Evolutionary conservation across 2,113 vertebrate genomes (phyloP).

Genomic region (Seriola dumerili): DNA sequence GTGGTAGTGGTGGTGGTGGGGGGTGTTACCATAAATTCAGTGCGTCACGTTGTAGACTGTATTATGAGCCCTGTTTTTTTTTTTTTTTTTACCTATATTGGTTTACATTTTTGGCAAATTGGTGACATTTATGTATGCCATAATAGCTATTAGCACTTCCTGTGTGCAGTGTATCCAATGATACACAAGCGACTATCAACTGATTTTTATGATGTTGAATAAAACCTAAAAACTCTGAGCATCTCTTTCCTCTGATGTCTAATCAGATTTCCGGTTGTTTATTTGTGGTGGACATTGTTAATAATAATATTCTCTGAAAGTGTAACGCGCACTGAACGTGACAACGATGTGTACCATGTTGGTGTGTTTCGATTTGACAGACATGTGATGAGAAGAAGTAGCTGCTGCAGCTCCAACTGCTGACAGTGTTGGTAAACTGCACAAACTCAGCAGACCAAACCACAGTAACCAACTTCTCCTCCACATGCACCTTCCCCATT

Average conservation of each 20-base stretch:
- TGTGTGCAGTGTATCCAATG: neutral
- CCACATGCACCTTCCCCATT: too few species aligned
- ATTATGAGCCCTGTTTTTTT: neutral
- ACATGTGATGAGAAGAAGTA: neutral
- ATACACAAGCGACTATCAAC: neutral
- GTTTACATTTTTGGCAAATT: neutral
- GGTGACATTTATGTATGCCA: neutral
- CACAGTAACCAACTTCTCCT: neutral
- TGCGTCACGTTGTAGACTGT: neutral
- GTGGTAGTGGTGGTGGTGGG: too few species aligned
- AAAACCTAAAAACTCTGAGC: too few species aligned
- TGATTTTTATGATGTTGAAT: neutral
- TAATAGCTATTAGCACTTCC: neutral
- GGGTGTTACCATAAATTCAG: too few species aligned
- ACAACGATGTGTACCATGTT: neutral
- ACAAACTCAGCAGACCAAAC: neutral
- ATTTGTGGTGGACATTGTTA: too few species aligned
- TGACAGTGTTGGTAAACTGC: neutral
- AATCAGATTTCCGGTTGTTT: too few species aligned
- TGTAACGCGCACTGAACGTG: neutral
- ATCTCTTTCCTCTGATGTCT: too few species aligned
- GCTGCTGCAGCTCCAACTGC: neutral
- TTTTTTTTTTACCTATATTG: neutral
- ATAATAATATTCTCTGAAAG: too few species aligned
- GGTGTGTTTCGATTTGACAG: too few species aligned